Conservation (phyloP, 2,888 invertebrate species). For the Argyresthia goedartella region DNA sequence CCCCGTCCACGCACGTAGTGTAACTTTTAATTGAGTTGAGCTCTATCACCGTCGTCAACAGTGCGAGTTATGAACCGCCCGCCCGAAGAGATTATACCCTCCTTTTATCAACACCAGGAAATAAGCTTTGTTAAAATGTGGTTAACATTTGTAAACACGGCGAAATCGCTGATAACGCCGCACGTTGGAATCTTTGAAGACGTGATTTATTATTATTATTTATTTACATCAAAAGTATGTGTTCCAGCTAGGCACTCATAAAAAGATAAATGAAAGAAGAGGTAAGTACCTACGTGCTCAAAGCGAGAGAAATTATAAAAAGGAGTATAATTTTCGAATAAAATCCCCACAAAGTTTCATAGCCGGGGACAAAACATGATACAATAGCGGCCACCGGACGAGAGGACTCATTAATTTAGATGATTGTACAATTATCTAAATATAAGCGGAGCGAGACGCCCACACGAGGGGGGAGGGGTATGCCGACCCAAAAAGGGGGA, state of each 20-base stretch:
- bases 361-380: constrained; percentile 34
- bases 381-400: constrained; percentile 66
- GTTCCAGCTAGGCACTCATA: too few relatives aligned
- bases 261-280: too few relatives aligned
- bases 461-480: constrained; percentile 53
- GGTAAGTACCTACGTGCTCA: too few relatives aligned
- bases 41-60: constrained; percentile 64
- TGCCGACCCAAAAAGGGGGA: constrained; percentile 61
- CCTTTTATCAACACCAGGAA: constrained; percentile 19
- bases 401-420: constrained; percentile 71
- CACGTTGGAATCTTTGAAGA: background rate
- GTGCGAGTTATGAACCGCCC: constrained; percentile 47
- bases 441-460: constrained; percentile 68
- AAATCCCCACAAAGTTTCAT: constrained; percentile 41
- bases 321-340: background rate
- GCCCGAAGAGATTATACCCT: constrained; percentile 28
- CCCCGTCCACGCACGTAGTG: constrained; percentile 66
- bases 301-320: background rate
- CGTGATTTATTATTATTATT: constrained; percentile 6
- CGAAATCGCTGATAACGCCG: background rate
- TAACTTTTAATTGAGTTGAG: constrained; percentile 70
- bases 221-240: too few relatives aligned
- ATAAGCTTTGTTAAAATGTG: constrained; percentile 7
- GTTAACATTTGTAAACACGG: background rate
- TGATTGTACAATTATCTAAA: constrained; percentile 73